These are phyloP conservation scores for Plecotus auritus DNA, from an alignment of 2,113 vertebrate species.

Conservation along the genomic window DNA sequence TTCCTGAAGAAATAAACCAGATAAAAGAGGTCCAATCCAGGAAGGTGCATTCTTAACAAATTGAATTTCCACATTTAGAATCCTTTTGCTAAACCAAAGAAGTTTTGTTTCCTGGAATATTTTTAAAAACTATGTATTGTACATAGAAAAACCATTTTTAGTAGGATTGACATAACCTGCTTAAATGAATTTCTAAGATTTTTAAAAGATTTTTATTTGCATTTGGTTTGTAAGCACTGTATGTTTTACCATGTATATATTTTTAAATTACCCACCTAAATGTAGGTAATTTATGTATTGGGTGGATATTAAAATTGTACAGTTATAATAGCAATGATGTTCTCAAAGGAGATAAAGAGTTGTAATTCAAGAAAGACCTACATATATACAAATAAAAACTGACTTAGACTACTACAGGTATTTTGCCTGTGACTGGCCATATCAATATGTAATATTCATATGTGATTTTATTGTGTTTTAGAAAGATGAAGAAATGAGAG, in stretches of 20 bases:
- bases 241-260: conserved; percentile 64
- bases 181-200: conserved; percentile 71
- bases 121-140: conserved; percentile 69
- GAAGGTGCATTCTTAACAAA: conserved; percentile 28
- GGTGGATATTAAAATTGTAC: conserved; percentile 52
- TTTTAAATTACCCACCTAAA: conserved; percentile 68
- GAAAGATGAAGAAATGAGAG: not conserved
- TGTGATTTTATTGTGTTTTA: conserved; percentile 10
- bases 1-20: not conserved
- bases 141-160: conserved; percentile 62
- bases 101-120: conserved; percentile 66
- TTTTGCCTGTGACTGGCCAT: conserved; percentile 12
- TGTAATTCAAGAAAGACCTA: conserved; percentile 32
- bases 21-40: not conserved
- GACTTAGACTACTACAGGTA: not conserved
- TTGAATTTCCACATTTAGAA: conserved; percentile 41
- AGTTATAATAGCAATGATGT: conserved; percentile 34
- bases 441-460: not conserved
- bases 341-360: conserved; percentile 41
- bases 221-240: conserved; percentile 69
- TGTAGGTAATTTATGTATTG: conserved; percentile 4
- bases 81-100: conserved; percentile 78
- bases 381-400: conserved; percentile 46
- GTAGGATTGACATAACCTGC: conserved; percentile 55
- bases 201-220: conserved; percentile 75